Conservation (phyloP, 2,113 vertebrate genomes). For the Miniopterus natalensis region DNA sequence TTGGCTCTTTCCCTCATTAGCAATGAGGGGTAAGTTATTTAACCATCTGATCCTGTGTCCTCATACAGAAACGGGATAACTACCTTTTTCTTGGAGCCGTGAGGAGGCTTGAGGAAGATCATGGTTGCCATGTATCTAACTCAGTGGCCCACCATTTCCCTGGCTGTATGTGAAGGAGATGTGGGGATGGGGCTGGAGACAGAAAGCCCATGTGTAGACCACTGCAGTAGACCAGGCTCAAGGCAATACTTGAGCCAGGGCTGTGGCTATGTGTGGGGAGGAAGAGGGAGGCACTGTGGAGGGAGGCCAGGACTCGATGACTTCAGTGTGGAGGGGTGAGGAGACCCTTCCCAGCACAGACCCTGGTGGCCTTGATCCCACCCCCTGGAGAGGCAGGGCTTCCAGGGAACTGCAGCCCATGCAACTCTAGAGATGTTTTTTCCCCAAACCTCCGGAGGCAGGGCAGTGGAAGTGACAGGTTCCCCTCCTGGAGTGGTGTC, state of each 20-base stretch:
- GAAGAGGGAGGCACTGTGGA: neutral
- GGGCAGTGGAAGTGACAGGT: neutral
- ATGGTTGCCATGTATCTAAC: accelerated
- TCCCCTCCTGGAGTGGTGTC: neutral
- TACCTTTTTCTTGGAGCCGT: neutral
- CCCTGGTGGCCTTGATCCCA: neutral
- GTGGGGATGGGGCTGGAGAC: neutral
- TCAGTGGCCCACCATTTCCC: neutral
- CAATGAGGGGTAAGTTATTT: neutral
- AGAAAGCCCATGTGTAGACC: neutral
- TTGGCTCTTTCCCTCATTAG: neutral
- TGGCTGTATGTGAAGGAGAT: neutral
- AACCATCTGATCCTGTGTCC: neutral
- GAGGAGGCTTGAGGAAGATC: neutral
- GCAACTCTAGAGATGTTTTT: neutral
- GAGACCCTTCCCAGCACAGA: neutral
- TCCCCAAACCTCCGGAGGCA: neutral
- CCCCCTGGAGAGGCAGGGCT: neutral
- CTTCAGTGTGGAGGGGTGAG: neutral
- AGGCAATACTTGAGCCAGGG: neutral
- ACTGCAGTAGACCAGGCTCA: neutral
- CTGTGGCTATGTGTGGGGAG: neutral
- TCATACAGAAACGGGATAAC: neutral
- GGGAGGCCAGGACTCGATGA: neutral
- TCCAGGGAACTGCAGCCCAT: no score